Percentiles rank a stretch among this genome's conserved stretches.
Evolutionary conservation across 1,140 invertebrate genomes (phyloP).

Genomic region (Tetraneura akinire): DNA sequence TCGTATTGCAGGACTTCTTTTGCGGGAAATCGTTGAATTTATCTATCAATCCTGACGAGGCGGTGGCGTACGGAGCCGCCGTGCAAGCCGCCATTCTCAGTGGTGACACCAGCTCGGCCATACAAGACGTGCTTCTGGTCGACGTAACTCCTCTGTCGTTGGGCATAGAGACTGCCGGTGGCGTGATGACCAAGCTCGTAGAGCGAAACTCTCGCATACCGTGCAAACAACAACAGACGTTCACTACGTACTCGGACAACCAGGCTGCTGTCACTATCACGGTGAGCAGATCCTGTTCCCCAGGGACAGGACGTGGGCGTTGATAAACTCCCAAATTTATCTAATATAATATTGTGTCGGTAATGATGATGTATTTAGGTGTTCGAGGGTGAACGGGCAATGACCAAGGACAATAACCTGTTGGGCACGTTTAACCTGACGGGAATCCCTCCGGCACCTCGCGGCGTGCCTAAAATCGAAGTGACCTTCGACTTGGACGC

Average conservation of each 20-base stretch:
- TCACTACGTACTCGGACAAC: slow-evolving; percentile 65
- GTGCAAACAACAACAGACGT: slow-evolving; percentile 62
- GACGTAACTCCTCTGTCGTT: slow-evolving; percentile 64
- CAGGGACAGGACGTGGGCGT: no score
- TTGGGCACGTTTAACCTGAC: slow-evolving; percentile 77
- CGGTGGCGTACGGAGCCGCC: slow-evolving; percentile 69
- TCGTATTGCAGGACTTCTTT: slow-evolving; percentile 62
- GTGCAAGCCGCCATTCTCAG: slow-evolving; percentile 68
- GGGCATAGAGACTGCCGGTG: slow-evolving; percentile 65
- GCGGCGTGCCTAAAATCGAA: slow-evolving; percentile 60
- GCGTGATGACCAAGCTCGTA: slow-evolving; percentile 65
- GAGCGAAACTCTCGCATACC: slow-evolving; percentile 64
- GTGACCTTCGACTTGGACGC: slow-evolving; percentile 71
- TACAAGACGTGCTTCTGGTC: slow-evolving; percentile 64
- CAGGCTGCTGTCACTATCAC: slow-evolving; percentile 77
- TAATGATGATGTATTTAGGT: no score
- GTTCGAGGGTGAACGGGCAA: slow-evolving; percentile 68
- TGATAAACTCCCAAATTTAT: no score
- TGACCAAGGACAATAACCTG: slow-evolving; percentile 74
- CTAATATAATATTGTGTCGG: no score
- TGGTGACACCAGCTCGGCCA: slow-evolving; percentile 63
- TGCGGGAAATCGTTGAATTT: slow-evolving; percentile 67
- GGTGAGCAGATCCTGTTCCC: no score
- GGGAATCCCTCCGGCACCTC: slow-evolving; percentile 68
- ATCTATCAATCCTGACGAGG: slow-evolving; percentile 71